Evolutionary conservation across 2,888 invertebrate species (phyloP).

Genomic region (Adelognathus sp.): DNA sequence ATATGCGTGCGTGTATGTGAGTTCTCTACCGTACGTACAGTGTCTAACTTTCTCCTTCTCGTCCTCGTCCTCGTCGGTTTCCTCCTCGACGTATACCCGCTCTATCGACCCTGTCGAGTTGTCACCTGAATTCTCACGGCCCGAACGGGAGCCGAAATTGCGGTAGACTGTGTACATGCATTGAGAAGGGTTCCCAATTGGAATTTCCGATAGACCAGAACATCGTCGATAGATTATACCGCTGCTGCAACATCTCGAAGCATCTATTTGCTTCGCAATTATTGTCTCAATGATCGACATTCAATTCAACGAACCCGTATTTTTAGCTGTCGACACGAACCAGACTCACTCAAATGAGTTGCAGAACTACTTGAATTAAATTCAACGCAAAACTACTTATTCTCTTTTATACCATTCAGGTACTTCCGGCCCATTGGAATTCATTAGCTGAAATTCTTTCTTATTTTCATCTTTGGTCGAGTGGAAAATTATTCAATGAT

Average conservation of each 20-base stretch:
- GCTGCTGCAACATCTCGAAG: not conserved
- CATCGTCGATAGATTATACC: not conserved
- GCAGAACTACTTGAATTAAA: no score
- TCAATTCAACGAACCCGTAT: no score
- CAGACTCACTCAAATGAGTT: no score
- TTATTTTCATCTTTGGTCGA: no score
- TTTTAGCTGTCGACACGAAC: no score
- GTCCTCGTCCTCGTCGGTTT: conserved; percentile 50
- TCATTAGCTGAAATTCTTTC: no score
- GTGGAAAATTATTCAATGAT: no score
- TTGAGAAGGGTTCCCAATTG: conserved; percentile 1
- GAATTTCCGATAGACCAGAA: conserved; percentile 12
- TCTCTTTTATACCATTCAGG: no score
- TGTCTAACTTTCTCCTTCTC: conserved; percentile 62
- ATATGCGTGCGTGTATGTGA: conserved; percentile 18
- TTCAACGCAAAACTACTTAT: no score
- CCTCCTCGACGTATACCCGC: conserved; percentile 23
- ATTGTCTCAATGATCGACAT: no score
- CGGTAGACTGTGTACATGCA: not conserved
- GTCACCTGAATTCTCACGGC: conserved; percentile 67
- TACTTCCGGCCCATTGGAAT: no score
- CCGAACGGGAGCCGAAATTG: conserved; percentile 57
- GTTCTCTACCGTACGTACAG: conserved; percentile 10
- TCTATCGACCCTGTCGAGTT: conserved; percentile 58
- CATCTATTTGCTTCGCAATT: not conserved